Base-by-base conservation (phyloP, 2,888 invertebrate species). In the Calliopum simillimum region DNA sequence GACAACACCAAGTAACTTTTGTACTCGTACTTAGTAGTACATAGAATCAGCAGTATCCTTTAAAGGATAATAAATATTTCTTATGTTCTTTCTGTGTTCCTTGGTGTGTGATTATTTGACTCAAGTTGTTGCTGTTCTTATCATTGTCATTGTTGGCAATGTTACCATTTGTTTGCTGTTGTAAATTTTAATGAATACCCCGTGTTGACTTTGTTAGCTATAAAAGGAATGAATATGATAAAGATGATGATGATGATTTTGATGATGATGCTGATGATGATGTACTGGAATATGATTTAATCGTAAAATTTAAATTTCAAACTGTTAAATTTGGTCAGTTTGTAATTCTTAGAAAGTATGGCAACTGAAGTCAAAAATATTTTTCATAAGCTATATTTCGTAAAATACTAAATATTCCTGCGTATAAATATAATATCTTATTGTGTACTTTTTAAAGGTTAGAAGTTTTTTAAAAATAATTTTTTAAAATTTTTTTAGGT, bases 401-500 rank as follows among this genome's bases (percentile, higher is more conserved):
- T n/a, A n/a, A n/a, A n/a, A n/a, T n/a, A n/a, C n/a, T n/a, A n/a
- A n/a, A n/a, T n/a, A n/a, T n/a, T n/a, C n/a, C n/a, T n/a, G n/a
- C n/a, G n/a, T n/a, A n/a, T n/a, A n/a, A n/a, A n/a, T n/a, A n/a
- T n/a, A n/a, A n/a, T n/a, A n/a, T n/a, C n/a, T n/a, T n/a, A n/a
- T n/a, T n/a, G n/a, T n/a, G n/a, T n/a, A n/a, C n/a, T n/a, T n/a
- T n/a, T n/a, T n/a, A n/a, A n/a, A n/a, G n/a, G n/a, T n/a, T n/a
- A n/a, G n/a, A n/a, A n/a, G n/a, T n/a, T n/a, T n/a, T n/a, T n/a
- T n/a, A n/a, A n/a, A n/a, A n/a, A n/a, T n/a, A 16, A 56, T 58
- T 25, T 63, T 51, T 69, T 73, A 44, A 41, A 67, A 55, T 43
- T 6, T 71, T 69, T 66, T 12, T 78, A 84, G 84, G 80, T 73